Evolutionary conservation across 2,888 invertebrate genomes (phyloP), one percentile per base, ranked within the genome.

Genomic region (Ceriagrion tenellum): DNA sequence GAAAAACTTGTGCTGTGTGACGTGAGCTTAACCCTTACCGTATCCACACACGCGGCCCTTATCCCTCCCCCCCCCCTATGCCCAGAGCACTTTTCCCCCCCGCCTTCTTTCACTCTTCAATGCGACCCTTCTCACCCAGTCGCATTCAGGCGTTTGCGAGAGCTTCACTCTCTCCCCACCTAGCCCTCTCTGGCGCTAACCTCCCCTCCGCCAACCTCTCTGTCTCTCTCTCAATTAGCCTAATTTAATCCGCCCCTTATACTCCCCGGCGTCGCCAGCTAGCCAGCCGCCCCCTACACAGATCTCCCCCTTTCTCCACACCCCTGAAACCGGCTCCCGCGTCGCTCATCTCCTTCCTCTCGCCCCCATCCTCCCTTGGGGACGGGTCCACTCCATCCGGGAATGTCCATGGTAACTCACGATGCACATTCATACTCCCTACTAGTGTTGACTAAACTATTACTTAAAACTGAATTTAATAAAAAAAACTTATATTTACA

Each of bases 161-260:
- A 69, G 23, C 26, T n/a, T 47, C 69, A 16, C 30, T 35, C 81
- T 81, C 35, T 81, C 81, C 35, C 35, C 30, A 35, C 81, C 81
- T 23, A 35, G 2, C 74, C 30, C 69, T 35, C 81, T 35, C 30
- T 16, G 30, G 23, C 81, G 10, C 47, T 47, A 47, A 35, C 16
- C 81, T 81, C 69, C 26, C 26, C n/a, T 8, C 3, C 35, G 10
- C 81, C 81, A 35, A 4, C 81, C 30, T 35, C 13, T n/a, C 81
- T 16, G 12, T 81, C 81, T 81, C 81, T 16, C 30, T 81, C 81
- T 81, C 81, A 81, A 81, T 81, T 81, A 81, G 81, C 81, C 81
- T 81, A 81, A 81, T 81, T 81, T 81, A 81, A 81, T 81, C 81
- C 81, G 81, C 81, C 81, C 81, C 81, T 81, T 81, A 81, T 81